Percentiles rank a stretch among this genome's conserved stretches.
Conservation (phyloP, 2,888 invertebrate genomes). For the Sialis lutaria region DNA sequence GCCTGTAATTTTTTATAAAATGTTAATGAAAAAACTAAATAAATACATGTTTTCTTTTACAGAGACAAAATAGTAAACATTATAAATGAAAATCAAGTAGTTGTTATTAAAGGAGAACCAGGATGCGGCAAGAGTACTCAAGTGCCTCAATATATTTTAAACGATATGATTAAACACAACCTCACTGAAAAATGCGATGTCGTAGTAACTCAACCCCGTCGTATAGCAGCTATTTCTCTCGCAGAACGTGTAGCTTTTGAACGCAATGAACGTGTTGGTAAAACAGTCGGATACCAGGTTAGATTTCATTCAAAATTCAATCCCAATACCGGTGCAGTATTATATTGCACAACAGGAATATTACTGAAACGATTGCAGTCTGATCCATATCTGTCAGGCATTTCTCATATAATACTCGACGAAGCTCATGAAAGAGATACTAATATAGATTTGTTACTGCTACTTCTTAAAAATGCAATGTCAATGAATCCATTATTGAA, state of each 20-base stretch:
- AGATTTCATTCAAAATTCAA: conserved; percentile 35
- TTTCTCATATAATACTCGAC: conserved; percentile 51
- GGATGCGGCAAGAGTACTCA: conserved; percentile 62
- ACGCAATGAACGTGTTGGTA: conserved; percentile 40
- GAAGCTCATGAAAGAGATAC: conserved; percentile 58
- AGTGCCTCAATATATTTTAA: conserved; percentile 42
- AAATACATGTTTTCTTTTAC: conserved; percentile 7
- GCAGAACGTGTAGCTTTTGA: conserved; percentile 46
- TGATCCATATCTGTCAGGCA: conserved; percentile 30
- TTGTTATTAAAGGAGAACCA: conserved; percentile 49
- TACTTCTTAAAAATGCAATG: conserved; percentile 37
- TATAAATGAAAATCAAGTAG: conserved; percentile 30
- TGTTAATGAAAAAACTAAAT: conserved; percentile 11
- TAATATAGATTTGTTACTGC: conserved; percentile 45
- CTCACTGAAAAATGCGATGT: conserved; percentile 32
- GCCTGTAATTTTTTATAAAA: conserved; percentile 4
- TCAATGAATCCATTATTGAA: conserved; percentile 33
- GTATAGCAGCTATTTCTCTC: conserved; percentile 49
- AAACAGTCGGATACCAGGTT: conserved; percentile 49
- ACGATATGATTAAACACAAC: conserved; percentile 26
- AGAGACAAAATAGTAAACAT: conserved; percentile 32
- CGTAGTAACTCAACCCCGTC: conserved; percentile 46
- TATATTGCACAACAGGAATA: conserved; percentile 53
- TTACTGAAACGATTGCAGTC: conserved; percentile 23
- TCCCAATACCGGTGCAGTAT: conserved; percentile 34